Base-by-base conservation (phyloP, 2,113 vertebrate species). In the Corynorhinus townsendii region DNA sequence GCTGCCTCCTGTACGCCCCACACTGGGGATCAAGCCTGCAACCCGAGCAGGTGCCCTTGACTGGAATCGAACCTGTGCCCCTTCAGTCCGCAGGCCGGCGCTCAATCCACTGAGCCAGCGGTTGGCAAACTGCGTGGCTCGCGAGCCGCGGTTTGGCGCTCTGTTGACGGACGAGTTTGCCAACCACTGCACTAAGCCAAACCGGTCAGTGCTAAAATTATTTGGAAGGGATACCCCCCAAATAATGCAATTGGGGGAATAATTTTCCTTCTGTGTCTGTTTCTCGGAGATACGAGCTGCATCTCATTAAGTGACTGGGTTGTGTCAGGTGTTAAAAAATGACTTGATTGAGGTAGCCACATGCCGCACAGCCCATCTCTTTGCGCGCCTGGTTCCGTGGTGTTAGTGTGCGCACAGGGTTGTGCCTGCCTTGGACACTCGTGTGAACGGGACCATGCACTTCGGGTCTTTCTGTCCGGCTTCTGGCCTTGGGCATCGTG, bases 371-470 rank as follows among this genome's bases (percentile, higher is more conserved):
- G 2, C 12, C 43, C 11, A 19, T 20, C 28, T 15, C 5, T 24
- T 10, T 9, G 9, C 10, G 35, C 17, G 0, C 45, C 8, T 10
- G 1, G 3, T 14, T 64, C 10, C 1, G 68, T 40, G 43, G 7
- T n/a, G 40, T 76, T 26, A 4, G 5, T 20, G 0, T 30, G 2
- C 30, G 22, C 33, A 49, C n/a, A 40, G 43, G 4, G 33, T 33
- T 49, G 22, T 35, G 47, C 54, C 71, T 56, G 0, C n/a, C 26
- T 4, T 19, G 79, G 79, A 30, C 14, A 1, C 84, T 73, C 20
- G 0, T 6, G 0, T 12, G 3, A 49, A 9, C 15, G 20, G 33
- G 11, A 11, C 28, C 2, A 4, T 10, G 4, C 1, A 14, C 1
- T 7, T 0, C 1, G 2, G 68, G n/a, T 30, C 16, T 56, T 43